A percentile compares a stretch with the other conserved stretches of the same genome.
Evolutionary conservation across 2,888 invertebrate species (phyloP).

Genomic region (Oscheius sp.): DNA sequence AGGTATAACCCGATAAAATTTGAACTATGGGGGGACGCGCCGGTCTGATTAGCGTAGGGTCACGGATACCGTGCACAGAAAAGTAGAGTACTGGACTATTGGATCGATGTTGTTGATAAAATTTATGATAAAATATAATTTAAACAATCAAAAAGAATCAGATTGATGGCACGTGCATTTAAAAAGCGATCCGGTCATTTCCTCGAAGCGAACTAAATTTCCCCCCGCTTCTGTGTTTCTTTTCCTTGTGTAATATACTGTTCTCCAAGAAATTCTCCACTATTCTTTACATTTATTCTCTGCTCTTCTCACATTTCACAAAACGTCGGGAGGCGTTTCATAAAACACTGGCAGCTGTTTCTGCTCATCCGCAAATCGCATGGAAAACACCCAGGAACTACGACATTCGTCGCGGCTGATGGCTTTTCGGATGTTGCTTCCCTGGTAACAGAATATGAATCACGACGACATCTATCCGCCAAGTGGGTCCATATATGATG

Average conservation of each 20-base stretch:
- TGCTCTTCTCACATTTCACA: slow-evolving; percentile 7
- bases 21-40: too few relatives aligned
- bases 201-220: background rate
- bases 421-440: slow-evolving; percentile 4
- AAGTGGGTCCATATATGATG: background rate
- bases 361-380: slow-evolving; percentile 22
- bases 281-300: background rate
- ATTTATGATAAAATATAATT: background rate
- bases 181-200: too few relatives aligned
- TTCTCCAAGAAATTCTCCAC: too few relatives aligned
- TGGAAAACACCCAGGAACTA: slow-evolving; percentile 27
- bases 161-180: too few relatives aligned
- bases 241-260: too few relatives aligned
- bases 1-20: too few relatives aligned
- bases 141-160: background rate
- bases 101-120: too few relatives aligned
- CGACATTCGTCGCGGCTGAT: slow-evolving; percentile 26
- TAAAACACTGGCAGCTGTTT: slow-evolving; percentile 29
- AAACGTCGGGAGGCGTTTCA: slow-evolving; percentile 1
- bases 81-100: too few relatives aligned
- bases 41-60: too few relatives aligned
- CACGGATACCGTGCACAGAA: too few relatives aligned
- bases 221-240: too few relatives aligned
- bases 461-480: slow-evolving; percentile 23
- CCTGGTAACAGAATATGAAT: slow-evolving; percentile 20